Evolutionary conservation across 2,888 invertebrate species (phyloP).

Genomic region (Petrolisthes manimaculis): DNA sequence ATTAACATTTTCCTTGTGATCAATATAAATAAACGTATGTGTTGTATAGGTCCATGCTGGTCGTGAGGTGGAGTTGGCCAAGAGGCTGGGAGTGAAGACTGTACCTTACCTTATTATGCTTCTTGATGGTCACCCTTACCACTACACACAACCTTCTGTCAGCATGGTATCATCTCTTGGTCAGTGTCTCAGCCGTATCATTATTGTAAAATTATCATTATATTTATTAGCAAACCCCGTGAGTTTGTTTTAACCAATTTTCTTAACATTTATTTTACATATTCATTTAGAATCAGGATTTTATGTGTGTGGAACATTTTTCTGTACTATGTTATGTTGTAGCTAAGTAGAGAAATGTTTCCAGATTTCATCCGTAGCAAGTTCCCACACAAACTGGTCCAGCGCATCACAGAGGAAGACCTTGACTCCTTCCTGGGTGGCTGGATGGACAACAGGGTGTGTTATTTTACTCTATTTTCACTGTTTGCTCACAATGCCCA

Average conservation of each 20-base stretch:
- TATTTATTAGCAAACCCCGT: background rate
- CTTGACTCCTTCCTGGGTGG: slow-evolving; percentile 85
- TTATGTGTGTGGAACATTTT: no score
- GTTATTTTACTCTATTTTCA: background rate
- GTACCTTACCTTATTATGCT: slow-evolving; percentile 86
- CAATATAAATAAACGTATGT: background rate
- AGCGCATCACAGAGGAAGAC: slow-evolving; percentile 79
- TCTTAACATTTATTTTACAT: background rate
- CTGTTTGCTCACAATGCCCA: no score
- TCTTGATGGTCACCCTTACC: slow-evolving; percentile 85
- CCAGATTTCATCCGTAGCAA: slow-evolving; percentile 88
- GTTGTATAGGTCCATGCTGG: slow-evolving; percentile 80
- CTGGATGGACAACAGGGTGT: slow-evolving; percentile 86
- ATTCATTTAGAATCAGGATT: background rate
- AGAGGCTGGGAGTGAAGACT: slow-evolving; percentile 83
- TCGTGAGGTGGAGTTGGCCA: slow-evolving; percentile 82
- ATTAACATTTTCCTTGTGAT: background rate
- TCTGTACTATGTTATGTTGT: no score
- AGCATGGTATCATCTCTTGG: slow-evolving; percentile 86
- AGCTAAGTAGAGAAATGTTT: slow-evolving; percentile 60
- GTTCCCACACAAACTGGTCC: slow-evolving; percentile 85
- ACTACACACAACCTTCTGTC: slow-evolving; percentile 85
- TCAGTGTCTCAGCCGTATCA: slow-evolving; percentile 69
- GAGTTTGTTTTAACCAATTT: background rate
- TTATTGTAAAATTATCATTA: background rate